These are phyloP conservation scores for Ophonus ardosiacus DNA, from an alignment of 2,888 invertebrate genomes.

Conservation along the genomic window DNA sequence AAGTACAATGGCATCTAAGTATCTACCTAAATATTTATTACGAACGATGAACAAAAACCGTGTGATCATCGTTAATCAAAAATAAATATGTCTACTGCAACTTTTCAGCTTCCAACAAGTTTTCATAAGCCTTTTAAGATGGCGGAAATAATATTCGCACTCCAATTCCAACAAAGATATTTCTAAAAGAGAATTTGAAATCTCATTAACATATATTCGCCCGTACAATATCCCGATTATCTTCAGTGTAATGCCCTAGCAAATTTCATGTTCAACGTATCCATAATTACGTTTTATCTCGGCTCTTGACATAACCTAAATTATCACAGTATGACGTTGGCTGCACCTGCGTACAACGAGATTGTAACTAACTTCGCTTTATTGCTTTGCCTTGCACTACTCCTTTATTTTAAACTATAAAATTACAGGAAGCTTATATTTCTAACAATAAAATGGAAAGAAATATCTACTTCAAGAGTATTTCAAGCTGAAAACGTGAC, in stretches of 20 bases:
- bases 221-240: constrained; percentile 31
- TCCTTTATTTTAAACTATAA: background rate
- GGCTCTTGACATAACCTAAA: constrained; percentile 34
- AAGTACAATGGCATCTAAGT: too few species aligned
- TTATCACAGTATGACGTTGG: constrained; percentile 9
- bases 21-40: too few species aligned
- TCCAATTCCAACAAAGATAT: constrained; percentile 8
- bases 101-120: background rate
- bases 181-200: constrained; percentile 15
- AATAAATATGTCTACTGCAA: background rate
- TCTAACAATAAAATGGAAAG: background rate
- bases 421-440: background rate
- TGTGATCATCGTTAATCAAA: background rate
- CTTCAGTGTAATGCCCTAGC: constrained; percentile 8
- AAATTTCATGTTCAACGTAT: constrained; percentile 35
- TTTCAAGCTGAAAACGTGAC: background rate
- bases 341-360: constrained; percentile 14
- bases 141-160: constrained; percentile 5
- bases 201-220: constrained; percentile 19
- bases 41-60: too few species aligned
- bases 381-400: background rate
- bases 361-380: background rate
- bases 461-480: background rate
- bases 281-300: constrained; percentile 40
- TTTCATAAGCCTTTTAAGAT: background rate